A percentile compares a stretch with the other conserved stretches of the same genome.
These are phyloP conservation scores for Teleogryllus oceanicus DNA, from an alignment of 2,888 invertebrate species.

Conservation along the genomic window DNA sequence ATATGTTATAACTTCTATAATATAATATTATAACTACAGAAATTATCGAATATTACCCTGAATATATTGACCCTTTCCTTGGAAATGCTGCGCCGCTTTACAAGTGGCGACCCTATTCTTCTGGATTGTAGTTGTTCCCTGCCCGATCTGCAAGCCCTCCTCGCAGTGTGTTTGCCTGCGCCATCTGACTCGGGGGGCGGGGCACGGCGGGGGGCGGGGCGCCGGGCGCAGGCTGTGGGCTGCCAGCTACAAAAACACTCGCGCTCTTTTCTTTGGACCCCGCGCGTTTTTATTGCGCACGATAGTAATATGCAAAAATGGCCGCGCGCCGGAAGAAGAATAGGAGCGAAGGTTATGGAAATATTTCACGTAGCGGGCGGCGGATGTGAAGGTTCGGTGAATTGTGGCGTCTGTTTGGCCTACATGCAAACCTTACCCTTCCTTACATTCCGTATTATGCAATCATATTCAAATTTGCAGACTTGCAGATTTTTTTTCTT, in stretches of 20 bases:
- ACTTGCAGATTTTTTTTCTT: conserved; percentile 28
- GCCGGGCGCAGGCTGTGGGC: not conserved
- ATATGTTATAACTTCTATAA: no score
- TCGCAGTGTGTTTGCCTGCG: no score
- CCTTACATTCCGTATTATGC: conserved; percentile 28
- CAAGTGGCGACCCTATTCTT: no score
- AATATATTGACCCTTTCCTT: no score
- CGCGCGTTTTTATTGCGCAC: not conserved
- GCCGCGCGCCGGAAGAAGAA: not conserved
- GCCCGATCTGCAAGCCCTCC: no score
- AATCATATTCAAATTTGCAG: conserved; percentile 36
- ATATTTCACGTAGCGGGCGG: conserved; percentile 22
- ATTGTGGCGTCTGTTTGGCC: conserved; percentile 29
- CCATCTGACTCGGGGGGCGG: no score
- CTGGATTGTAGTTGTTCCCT: no score
- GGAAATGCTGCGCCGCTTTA: no score
- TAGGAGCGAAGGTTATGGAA: conserved; percentile 9
- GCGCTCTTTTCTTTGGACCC: not conserved
- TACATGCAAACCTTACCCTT: conserved; percentile 21
- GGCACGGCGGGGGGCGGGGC: not conserved
- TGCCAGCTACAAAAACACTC: conserved; percentile 18
- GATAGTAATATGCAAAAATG: conserved; percentile 10
- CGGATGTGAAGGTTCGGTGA: conserved; percentile 31
- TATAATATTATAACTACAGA: no score
- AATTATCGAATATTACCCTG: no score